phyloP scores from a whole-genome alignment of 2,113 vertebrate species.

The Oncorhynchus mykiss region DNA sequence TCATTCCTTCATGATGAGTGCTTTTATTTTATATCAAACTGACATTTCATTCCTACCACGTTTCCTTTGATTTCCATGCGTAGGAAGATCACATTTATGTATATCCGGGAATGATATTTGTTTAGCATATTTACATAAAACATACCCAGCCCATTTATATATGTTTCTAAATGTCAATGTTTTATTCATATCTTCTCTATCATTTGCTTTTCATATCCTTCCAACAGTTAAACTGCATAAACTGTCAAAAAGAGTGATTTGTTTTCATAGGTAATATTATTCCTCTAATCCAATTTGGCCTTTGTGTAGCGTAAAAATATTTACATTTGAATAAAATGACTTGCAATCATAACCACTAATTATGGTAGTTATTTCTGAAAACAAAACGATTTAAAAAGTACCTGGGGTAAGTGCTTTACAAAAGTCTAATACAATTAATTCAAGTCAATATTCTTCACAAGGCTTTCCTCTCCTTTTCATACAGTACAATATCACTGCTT shows the following conservation, averaged over 20 bases:
- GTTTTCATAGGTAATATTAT: constrained; percentile 57
- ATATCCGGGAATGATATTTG: constrained; percentile 68
- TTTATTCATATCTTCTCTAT: constrained; percentile 70
- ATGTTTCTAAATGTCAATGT: constrained; percentile 68
- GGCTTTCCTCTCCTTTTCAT: not conserved
- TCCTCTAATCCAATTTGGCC: constrained; percentile 63
- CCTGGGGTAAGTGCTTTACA: not conserved
- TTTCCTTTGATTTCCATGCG: constrained; percentile 51
- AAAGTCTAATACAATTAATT: not conserved
- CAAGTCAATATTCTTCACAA: not conserved
- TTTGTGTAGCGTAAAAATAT: constrained; percentile 49
- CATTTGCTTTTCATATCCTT: constrained; percentile 65
- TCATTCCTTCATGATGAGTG: constrained; percentile 67
- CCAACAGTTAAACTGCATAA: constrained; percentile 63
- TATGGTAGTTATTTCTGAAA: constrained; percentile 47
- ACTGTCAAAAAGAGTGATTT: constrained; percentile 65
- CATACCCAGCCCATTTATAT: constrained; percentile 65
- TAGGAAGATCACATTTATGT: constrained; percentile 69
- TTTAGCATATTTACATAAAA: constrained; percentile 74
- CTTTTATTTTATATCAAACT: constrained; percentile 76
- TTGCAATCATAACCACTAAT: constrained; percentile 49
- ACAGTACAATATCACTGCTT: not conserved
- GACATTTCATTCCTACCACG: constrained; percentile 72
- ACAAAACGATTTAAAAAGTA: not conserved
- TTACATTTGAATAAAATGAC: constrained; percentile 37